These are phyloP conservation scores for Oncorhynchus kisutch DNA, from an alignment of 2,113 vertebrate genomes.

Conservation along the genomic window DNA sequence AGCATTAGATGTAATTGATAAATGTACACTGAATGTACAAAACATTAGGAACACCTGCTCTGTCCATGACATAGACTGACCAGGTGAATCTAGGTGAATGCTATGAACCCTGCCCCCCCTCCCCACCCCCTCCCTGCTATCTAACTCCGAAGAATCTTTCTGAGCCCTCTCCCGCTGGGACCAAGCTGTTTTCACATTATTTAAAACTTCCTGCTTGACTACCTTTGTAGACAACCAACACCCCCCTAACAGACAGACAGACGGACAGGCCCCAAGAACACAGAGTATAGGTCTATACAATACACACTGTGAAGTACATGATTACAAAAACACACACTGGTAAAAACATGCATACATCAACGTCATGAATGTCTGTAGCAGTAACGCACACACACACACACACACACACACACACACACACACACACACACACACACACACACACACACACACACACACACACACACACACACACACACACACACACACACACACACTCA, in stretches of 20 bases:
- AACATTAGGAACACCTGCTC: too few relatives aligned
- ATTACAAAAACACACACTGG: too few relatives aligned
- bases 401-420: conserved; percentile 13
- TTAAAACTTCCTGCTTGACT: conserved; percentile 60
- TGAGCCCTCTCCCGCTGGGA: conserved; percentile 36
- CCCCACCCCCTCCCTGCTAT: conserved; percentile 46
- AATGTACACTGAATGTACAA: neutral
- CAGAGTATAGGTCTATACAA: too few relatives aligned
- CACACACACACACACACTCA: conserved; percentile 25
- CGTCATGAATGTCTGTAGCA: too few relatives aligned
- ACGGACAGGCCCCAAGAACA: too few relatives aligned
- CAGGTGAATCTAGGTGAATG: too few relatives aligned
- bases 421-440: conserved; percentile 43
- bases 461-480: neutral
- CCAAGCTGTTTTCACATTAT: conserved; percentile 52
- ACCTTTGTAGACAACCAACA: conserved; percentile 59
- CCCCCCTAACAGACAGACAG: conserved; percentile 37
- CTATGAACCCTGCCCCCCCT: too few relatives aligned
- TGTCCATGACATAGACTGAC: too few relatives aligned
- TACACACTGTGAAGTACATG: too few relatives aligned
- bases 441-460: neutral
- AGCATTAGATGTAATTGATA: conserved; percentile 55
- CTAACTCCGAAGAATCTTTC: conserved; percentile 50
- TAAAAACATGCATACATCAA: too few relatives aligned
- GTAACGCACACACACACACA: conserved; percentile 10